phyloP scores from a whole-genome alignment of 2,113 vertebrate genomes.

The Nycticorax nycticorax region DNA sequence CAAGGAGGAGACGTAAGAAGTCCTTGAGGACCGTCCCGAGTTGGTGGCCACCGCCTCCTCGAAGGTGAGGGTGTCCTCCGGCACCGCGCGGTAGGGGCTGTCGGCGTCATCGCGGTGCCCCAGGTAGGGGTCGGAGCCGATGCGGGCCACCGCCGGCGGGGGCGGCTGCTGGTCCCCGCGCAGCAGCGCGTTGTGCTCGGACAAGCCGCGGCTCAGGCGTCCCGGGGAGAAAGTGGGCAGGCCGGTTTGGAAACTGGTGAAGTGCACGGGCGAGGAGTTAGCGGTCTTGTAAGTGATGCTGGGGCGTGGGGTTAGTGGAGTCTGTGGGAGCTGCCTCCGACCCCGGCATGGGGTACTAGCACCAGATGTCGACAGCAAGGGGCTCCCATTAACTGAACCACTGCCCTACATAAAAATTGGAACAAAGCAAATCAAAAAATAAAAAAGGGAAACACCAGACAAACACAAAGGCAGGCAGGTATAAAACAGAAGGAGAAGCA shows the following conservation, averaged over 20 bases:
- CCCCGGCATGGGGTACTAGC: conserved; percentile 89
- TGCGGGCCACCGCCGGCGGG: conserved; percentile 79
- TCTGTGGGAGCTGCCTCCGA: conserved; percentile 94
- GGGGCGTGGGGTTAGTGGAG: conserved; percentile 88
- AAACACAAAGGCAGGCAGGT: conserved; percentile 55
- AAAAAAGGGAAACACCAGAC: conserved; percentile 69
- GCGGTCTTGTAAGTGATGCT: conserved; percentile 94
- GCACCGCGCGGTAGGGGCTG: conserved; percentile 60
- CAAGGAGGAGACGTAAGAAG: conserved; percentile 81
- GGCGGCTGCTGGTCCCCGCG: conserved; percentile 76
- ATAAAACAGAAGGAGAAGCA: conserved; percentile 49
- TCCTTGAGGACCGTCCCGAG: conserved; percentile 82
- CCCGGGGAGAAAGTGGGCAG: conserved; percentile 80
- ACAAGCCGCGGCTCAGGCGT: conserved; percentile 87
- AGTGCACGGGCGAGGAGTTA: conserved; percentile 90
- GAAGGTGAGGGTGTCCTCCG: conserved; percentile 86
- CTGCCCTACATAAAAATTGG: conserved; percentile 91
- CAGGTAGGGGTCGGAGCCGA: conserved; percentile 89
- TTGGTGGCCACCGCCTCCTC: conserved; percentile 87
- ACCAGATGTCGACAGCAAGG: conserved; percentile 85
- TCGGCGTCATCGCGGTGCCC: conserved; percentile 72
- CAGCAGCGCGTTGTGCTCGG: conserved; percentile 88
- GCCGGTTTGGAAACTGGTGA: conserved; percentile 72
- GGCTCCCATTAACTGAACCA: conserved; percentile 91
- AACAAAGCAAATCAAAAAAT: conserved; percentile 87